Base-by-base conservation (phyloP, 2,888 invertebrate genomes). In the Blastobasis lacticolella region DNA sequence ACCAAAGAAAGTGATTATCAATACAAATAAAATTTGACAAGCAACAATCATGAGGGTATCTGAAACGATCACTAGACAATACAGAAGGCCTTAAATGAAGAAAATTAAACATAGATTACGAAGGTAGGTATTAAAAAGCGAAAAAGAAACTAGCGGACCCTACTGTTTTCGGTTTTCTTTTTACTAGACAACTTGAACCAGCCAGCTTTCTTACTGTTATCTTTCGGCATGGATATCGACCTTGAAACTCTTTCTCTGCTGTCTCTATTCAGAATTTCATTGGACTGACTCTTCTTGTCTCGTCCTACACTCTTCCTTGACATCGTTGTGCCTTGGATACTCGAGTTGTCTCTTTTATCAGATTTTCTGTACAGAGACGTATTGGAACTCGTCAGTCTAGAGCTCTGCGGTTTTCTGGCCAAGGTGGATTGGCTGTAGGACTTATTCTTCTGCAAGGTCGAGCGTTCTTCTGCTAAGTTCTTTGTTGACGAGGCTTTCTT, bases 201-300 rank as follows among this genome's bases (percentile, higher is more conserved):
- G 51, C 93, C 93, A 42, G 93, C 92, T 56, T 92, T 91, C 73
- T 93, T 92, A 66, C 90, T 91, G 48, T 91, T 90, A 67, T 93
- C 92, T 64, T 92, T 91, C 48, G 93, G 93, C 90, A 93, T 93
- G 6, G 94, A 93, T 47, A 92, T 89, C 1, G 93, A 93, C 53
- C 94, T 81, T 0, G 91, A 89, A 5, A 91, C 75, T 62, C 76
- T 81, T 53, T 90, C 91, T 58, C 87, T 78, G 45, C 81, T 77
- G 52, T 89, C 90, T 55, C 87, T 81, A 54, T 89, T 90, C 58
- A 92, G 75, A 50, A 92, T 88, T 67, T 93, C 92, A 54, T 90
- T 91, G 37, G 92, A 92, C 63, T 92, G 89, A 65, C 88, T 90
- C 62, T 90, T 90, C 45, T 88, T 88, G 5, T 77, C 82, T 49